phyloP scores from a whole-genome alignment of 2,888 invertebrate species.

The Melangyna quadrimaculata region DNA sequence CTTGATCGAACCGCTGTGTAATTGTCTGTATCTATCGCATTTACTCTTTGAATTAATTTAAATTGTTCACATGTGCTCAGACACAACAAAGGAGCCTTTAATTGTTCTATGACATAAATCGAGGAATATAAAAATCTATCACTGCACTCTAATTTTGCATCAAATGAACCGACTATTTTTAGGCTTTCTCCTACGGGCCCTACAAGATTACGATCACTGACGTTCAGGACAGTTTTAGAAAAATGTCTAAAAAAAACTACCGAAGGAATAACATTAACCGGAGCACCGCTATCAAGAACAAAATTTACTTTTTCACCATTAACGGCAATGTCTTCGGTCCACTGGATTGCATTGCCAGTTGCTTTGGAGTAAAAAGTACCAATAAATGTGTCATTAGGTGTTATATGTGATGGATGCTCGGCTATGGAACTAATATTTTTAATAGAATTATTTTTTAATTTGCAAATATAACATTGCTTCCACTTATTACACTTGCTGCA shows the following conservation, averaged over 20 bases:
- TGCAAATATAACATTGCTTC: constrained; percentile 20
- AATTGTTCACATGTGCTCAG: constrained; percentile 4
- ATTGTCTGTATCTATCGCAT: neutral
- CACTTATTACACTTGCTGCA: constrained; percentile 12
- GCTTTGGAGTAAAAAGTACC: neutral
- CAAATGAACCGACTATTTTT: constrained; percentile 16
- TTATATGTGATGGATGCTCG: neutral
- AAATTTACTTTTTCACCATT: constrained; percentile 4
- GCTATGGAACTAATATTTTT: neutral
- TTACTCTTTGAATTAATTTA: neutral
- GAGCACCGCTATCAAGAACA: constrained; percentile 13
- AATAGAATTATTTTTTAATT: neutral
- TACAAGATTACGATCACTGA: neutral
- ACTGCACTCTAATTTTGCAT: neutral
- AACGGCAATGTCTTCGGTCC: constrained; percentile 7
- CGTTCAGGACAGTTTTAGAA: neutral
- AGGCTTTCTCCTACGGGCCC: constrained; percentile 11
- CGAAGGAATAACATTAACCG: neutral
- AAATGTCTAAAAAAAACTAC: neutral
- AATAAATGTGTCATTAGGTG: neutral
- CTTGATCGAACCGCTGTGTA: neutral
- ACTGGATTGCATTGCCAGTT: neutral
- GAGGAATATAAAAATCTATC: neutral
- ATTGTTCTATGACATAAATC: constrained; percentile 3
- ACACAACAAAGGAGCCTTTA: neutral